Conservation (phyloP, 2,888 invertebrate genomes). For the Perizoma affinitatum region DNA sequence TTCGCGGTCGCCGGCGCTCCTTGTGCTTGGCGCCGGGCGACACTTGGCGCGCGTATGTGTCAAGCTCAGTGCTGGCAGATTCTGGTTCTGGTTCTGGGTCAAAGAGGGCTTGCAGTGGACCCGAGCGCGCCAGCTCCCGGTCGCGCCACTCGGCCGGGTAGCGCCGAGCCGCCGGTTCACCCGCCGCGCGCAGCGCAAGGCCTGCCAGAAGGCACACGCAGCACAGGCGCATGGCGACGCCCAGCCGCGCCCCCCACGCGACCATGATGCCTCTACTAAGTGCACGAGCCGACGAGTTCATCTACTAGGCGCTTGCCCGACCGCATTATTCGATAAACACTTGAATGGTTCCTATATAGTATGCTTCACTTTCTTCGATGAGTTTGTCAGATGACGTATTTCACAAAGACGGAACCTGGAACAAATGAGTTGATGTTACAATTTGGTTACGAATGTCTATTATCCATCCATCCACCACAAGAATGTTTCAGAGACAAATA, state of each 20-base stretch:
- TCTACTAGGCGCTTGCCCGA: slow-evolving; percentile 71
- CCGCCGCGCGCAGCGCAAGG: slow-evolving; percentile 71
- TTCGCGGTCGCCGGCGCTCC: slow-evolving; percentile 67
- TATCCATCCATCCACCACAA: no score
- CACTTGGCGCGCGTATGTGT: slow-evolving; percentile 49
- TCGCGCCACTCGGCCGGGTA: slow-evolving; percentile 67
- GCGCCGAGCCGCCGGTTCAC: slow-evolving; percentile 69
- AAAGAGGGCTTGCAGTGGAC: slow-evolving; percentile 71
- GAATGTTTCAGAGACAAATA: no score
- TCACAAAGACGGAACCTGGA: slow-evolving; percentile 24
- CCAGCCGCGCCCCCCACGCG: slow-evolving; percentile 65
- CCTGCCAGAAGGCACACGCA: slow-evolving; percentile 73
- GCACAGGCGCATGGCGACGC: slow-evolving; percentile 74
- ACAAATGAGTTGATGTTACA: slow-evolving; percentile 19
- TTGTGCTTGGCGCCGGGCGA: slow-evolving; percentile 62
- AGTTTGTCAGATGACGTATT: slow-evolving; percentile 2
- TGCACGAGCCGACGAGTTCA: slow-evolving; percentile 64
- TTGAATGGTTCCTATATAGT: slow-evolving; percentile 41
- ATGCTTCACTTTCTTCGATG: slow-evolving; percentile 44
- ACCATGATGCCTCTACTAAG: slow-evolving; percentile 72
- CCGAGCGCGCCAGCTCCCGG: slow-evolving; percentile 62
- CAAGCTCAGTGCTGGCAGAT: slow-evolving; percentile 47
- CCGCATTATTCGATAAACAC: slow-evolving; percentile 70
- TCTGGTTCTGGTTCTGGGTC: slow-evolving; percentile 69
- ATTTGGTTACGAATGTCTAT: not conserved